Percentiles rank a stretch among this genome's conserved stretches.
Evolutionary conservation across 2,797 vertebrate genomes (phyloP).

Genomic region (Glyptemys insculpta): DNA sequence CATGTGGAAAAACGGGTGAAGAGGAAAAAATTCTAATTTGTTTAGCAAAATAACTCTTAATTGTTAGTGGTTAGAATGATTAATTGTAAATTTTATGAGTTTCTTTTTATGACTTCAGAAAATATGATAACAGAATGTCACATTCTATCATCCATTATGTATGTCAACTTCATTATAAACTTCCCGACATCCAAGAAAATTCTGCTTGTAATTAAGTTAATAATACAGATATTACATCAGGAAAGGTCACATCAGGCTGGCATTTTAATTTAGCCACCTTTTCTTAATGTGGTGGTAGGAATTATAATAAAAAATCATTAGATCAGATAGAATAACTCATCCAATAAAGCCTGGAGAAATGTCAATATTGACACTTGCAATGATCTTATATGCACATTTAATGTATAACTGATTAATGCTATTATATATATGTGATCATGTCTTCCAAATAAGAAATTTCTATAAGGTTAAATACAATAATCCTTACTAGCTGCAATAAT

Average conservation of each 20-base stretch:
- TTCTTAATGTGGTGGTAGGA: constrained; percentile 35
- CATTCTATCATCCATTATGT: constrained; percentile 17
- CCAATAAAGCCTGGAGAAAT: constrained; percentile 60
- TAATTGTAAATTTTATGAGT: background rate
- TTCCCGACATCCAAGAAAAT: constrained; percentile 36
- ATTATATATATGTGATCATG: constrained; percentile 30
- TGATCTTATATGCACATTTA: constrained; percentile 54
- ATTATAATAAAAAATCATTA: constrained; percentile 60
- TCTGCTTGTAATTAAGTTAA: constrained; percentile 33
- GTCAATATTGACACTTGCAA: constrained; percentile 71
- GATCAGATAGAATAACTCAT: constrained; percentile 64
- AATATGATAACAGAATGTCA: background rate
- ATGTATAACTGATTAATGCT: constrained; percentile 55
- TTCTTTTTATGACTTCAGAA: background rate
- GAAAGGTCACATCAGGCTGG: constrained; percentile 40
- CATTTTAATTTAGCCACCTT: constrained; percentile 51
- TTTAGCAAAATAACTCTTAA: background rate
- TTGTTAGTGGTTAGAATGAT: background rate
- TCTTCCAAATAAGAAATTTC: constrained; percentile 25
- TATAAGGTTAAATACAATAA: constrained; percentile 60
- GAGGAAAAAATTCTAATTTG: background rate
- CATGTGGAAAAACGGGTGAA: background rate
- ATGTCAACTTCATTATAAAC: constrained; percentile 8
- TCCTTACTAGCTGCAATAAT: constrained; percentile 20
- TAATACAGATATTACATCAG: constrained; percentile 43